Evolutionary conservation across 2,797 vertebrate species (phyloP), one percentile per base, ranked within the genome.

Genomic region (Nyctalus aviator): DNA sequence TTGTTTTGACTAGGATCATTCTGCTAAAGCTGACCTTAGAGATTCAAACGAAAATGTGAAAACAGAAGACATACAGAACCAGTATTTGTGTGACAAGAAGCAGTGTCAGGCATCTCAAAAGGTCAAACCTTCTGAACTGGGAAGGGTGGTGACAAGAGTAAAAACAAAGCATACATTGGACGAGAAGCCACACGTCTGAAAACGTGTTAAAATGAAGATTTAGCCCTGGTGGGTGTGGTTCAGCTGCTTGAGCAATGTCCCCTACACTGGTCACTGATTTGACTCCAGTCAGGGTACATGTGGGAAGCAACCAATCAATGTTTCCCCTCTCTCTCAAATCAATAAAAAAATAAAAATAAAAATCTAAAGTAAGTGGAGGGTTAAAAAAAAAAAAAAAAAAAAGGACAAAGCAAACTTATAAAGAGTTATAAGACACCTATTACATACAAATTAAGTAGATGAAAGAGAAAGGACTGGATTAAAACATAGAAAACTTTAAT

Each of bases 21-120:
- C 46, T 64, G 75, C 41, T 66, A 94, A 94, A 92, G 37, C 37
- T 75, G 21, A 95, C 32, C 53, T 91, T 59, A 85, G 14, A 90
- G 30, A 18, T 94, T 71, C 85, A 87, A 78, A 95, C 18, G 9
- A 79, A 83, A 90, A 79, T 75, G 41, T 78, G 44, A 79, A 84
- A 95, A 75, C 35, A 72, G 79, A 84, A 46, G 41, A 85, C 13
- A 35, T 71, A 41, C 9, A 81, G 27, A 77, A n/a, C 66, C 32
- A 81, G 83, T 95, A 93, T 69, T n/a, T 71, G 30, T 25, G 76
- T 27, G 17, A n/a, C 32, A 75, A 92, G 27, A 83, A 53, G 6
- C 23, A 92, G n/a, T 88, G 35, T 32, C 15, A 90, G 59, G 76
- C 8, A 92, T 50, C 66, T 53, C 44, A 76, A 88, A 91, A 93